phyloP scores from a whole-genome alignment of 2,888 invertebrate genomes.

The Pristionchus fissidentatus region DNA sequence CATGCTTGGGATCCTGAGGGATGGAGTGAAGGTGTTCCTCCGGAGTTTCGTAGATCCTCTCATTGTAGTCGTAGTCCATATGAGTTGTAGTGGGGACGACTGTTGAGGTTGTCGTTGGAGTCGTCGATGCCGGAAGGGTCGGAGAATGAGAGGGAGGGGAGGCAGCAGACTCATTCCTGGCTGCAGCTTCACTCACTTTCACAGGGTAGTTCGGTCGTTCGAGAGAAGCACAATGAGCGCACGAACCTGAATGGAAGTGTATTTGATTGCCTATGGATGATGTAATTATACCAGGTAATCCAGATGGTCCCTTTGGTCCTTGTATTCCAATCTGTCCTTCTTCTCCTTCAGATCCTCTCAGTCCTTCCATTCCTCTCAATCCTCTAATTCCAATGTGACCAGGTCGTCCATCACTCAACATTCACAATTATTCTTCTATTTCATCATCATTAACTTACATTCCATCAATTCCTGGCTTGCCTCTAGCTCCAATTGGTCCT shows the following conservation, averaged over 20 bases:
- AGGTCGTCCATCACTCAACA: slow-evolving; percentile 44
- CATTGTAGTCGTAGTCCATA: slow-evolving; percentile 27
- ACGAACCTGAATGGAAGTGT: no score
- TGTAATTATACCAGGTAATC: slow-evolving; percentile 55
- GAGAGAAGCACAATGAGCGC: slow-evolving; percentile 24
- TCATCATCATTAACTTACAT: not conserved
- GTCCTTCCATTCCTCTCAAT: slow-evolving; percentile 60
- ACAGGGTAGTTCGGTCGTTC: not conserved
- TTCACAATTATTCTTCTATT: not conserved
- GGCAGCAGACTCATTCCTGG: not conserved
- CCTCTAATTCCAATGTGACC: slow-evolving; percentile 63
- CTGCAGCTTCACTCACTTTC: not conserved
- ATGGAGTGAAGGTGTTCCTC: not conserved
- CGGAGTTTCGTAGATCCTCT: slow-evolving; percentile 24
- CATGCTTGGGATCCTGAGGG: slow-evolving; percentile 12
- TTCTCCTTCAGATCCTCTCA: slow-evolving; percentile 60
- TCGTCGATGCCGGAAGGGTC: not conserved
- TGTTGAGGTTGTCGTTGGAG: not conserved
- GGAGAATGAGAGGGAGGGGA: not conserved
- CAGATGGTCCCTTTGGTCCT: slow-evolving; percentile 62
- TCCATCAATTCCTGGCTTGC: slow-evolving; percentile 47
- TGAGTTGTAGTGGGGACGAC: not conserved
- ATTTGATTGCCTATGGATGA: not conserved
- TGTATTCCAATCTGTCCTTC: slow-evolving; percentile 64
- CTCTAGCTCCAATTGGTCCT: slow-evolving; percentile 50